Percentiles rank a stretch among this genome's conserved stretches.
Conservation (phyloP, 2,888 invertebrate genomes). For the Deroplatys truncata region DNA sequence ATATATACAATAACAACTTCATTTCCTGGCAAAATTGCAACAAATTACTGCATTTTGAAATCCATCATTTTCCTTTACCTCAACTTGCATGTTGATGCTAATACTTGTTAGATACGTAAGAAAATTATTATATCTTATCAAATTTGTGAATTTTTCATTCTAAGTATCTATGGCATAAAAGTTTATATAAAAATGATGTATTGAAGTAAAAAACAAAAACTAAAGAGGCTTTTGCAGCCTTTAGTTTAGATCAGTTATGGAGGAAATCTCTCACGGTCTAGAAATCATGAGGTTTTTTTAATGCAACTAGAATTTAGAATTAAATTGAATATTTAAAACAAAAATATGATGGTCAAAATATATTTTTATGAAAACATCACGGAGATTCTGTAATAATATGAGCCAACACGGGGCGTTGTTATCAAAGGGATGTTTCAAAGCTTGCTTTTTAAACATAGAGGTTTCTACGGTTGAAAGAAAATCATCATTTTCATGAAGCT, state of each 20-base stretch:
- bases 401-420: not conserved
- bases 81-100: too few relatives aligned
- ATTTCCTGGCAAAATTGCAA: too few relatives aligned
- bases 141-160: too few relatives aligned
- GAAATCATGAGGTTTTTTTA: not conserved
- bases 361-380: not conserved
- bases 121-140: too few relatives aligned
- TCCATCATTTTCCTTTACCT: too few relatives aligned
- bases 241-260: not conserved
- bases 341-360: not conserved
- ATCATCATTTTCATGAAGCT: constrained; percentile 3
- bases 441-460: not conserved
- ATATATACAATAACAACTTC: too few relatives aligned
- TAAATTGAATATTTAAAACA: not conserved
- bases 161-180: too few relatives aligned
- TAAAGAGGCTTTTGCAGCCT: too few relatives aligned
- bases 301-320: not conserved
- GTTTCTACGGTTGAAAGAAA: not conserved
- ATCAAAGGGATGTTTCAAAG: not conserved
- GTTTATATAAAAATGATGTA: too few relatives aligned
- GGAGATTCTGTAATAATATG: not conserved
- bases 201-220: too few relatives aligned
- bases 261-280: not conserved
- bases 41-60: too few relatives aligned
- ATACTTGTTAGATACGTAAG: too few relatives aligned